These are phyloP conservation scores for Pristiophorus japonicus DNA, from an alignment of 2,113 vertebrate species.

Conservation along the genomic window DNA sequence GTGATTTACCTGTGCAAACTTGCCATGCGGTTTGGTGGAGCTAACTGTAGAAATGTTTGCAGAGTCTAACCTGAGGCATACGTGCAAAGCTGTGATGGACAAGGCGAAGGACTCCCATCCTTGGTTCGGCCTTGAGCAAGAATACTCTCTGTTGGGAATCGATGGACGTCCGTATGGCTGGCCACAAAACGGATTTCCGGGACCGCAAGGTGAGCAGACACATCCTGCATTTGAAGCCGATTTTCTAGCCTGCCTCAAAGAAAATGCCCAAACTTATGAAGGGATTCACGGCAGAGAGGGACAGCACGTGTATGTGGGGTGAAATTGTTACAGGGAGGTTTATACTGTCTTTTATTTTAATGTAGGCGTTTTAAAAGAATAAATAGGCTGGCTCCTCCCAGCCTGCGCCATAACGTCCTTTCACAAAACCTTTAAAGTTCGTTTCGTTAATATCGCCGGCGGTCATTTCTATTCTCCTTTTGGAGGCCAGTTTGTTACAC, in stretches of 20 bases:
- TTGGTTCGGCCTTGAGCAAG: conserved; percentile 65
- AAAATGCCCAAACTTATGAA: no score
- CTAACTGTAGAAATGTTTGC: neutral
- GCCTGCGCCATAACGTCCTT: no score
- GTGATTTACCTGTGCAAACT: neutral
- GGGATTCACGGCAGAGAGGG: neutral
- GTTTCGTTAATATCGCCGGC: no score
- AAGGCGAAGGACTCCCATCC: conserved; percentile 48
- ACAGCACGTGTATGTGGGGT: neutral
- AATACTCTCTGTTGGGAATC: conserved; percentile 53
- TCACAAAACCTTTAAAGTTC: no score
- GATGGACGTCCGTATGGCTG: conserved; percentile 54
- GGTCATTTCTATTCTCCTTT: no score
- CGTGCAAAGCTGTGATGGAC: conserved; percentile 55
- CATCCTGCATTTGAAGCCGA: neutral
- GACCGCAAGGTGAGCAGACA: conserved; percentile 52
- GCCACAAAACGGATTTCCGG: conserved; percentile 53
- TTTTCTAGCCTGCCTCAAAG: neutral
- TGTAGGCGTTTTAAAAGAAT: no score
- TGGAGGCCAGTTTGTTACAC: no score
- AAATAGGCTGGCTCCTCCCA: no score
- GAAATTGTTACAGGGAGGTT: neutral
- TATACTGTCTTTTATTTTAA: no score
- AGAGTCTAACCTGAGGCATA: conserved; percentile 62
- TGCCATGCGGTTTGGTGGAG: neutral